Percentiles rank a stretch among this genome's conserved stretches.
phyloP scores from a whole-genome alignment of 2,113 vertebrate species.

The Leucoraja erinaceus region DNA sequence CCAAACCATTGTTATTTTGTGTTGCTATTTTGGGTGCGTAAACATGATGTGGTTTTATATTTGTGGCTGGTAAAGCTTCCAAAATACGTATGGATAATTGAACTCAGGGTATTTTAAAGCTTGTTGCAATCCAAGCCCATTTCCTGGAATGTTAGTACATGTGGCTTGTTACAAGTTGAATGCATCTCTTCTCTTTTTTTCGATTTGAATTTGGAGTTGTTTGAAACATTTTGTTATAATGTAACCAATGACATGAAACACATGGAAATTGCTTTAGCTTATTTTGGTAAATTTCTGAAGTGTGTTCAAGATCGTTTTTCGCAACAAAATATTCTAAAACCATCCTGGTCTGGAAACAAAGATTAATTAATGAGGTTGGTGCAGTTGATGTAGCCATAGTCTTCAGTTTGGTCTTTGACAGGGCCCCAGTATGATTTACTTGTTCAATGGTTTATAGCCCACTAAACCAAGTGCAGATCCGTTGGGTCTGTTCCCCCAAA shows the following conservation, averaged over 20 bases:
- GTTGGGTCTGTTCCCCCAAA: too few relatives aligned
- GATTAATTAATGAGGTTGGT: too few relatives aligned
- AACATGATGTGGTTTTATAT: slow-evolving; percentile 26
- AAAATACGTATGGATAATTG: slow-evolving; percentile 13
- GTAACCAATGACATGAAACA: not conserved
- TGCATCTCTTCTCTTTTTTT: not conserved
- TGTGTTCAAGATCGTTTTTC: too few relatives aligned
- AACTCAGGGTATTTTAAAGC: slow-evolving; percentile 2
- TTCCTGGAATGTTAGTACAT: slow-evolving; percentile 33
- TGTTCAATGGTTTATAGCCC: too few relatives aligned
- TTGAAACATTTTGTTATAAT: slow-evolving; percentile 4
- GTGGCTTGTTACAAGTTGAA: not conserved
- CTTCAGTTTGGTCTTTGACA: too few relatives aligned
- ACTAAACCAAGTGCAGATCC: too few relatives aligned
- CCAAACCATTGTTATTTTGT: not conserved
- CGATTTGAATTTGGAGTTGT: not conserved
- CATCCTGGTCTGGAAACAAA: too few relatives aligned
- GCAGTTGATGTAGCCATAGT: too few relatives aligned
- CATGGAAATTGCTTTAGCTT: not conserved
- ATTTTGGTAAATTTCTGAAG: not conserved
- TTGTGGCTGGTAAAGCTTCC: not conserved
- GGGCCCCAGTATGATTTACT: too few relatives aligned
- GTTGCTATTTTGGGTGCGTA: slow-evolving; percentile 19
- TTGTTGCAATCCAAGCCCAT: slow-evolving; percentile 30
- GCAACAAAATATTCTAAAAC: too few relatives aligned